Evolutionary conservation across 2,797 vertebrate species (phyloP), one percentile per base, ranked within the genome.

Genomic region (Buphagus erythrorhynchus): DNA sequence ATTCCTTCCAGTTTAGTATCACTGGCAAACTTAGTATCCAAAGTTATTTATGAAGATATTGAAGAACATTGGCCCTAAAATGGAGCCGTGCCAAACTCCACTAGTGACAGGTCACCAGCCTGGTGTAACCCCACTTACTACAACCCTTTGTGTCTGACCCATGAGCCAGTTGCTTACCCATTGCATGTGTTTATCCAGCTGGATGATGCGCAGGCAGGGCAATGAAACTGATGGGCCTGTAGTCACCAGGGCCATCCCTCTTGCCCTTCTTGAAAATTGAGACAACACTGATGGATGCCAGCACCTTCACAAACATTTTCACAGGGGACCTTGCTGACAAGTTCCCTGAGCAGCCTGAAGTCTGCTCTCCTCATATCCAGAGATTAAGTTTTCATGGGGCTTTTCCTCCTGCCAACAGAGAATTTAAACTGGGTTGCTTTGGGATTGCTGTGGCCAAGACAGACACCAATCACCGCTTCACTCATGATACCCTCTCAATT

Each of bases 131-230:
- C 5, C 17, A 18, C 10, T 26, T 33, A 29, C 24, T 22, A 5
- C 16, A 35, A 40, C 10, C 15, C 15, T 67, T 46, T 67, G 38
- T 40, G 25, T 45, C 20, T 46, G 61, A 88, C 5, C 46, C 35
- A 16, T 8, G 46, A 54, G 35, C 40, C 61, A 40, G 26, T 19
- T 67, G 54, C 35, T 48, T 26, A 35, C 15, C 12, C 9, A 18
- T 1, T 28, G 25, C 17, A 31, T 13, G 6, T 59, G 8, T 74
- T 54, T 40, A 61, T 46, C 31, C 61, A 46, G 26, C 33, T 61
- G 31, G 67, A 61, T 35, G 46, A 35, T 13, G 33, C 0, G 0
- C 25, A 61, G 68, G 38, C 20, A 59, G 0, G 0, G 16, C 38
- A 80, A 33, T 8, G 11, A 72, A 72, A 71, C 26, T n/a, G 40